A percentile compares a stretch with the other conserved stretches of the same genome.
phyloP scores from a whole-genome alignment of 2,888 invertebrate species.

The Choristoneura rosaceana region DNA sequence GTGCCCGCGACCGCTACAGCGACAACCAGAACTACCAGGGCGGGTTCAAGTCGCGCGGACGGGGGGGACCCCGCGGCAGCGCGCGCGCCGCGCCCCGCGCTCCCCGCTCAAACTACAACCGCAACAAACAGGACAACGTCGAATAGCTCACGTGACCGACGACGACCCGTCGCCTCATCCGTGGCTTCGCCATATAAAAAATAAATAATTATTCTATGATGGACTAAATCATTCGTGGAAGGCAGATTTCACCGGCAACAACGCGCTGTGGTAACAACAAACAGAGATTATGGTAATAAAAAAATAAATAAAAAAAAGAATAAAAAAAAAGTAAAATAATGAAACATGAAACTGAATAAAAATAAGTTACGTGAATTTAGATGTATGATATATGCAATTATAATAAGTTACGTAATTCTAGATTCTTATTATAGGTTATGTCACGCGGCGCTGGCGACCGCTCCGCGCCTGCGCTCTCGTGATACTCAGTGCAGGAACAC shows the following conservation, averaged over 20 bases:
- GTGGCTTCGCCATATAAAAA: conserved; percentile 54
- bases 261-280: conserved; percentile 84
- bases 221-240: conserved; percentile 86
- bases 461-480: conserved; percentile 65
- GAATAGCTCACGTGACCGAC: conserved; percentile 60
- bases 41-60: conserved; percentile 84
- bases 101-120: conserved; percentile 67
- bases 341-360: conserved; percentile 84
- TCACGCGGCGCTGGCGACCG: conserved; percentile 58
- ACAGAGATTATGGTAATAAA: conserved; percentile 86
- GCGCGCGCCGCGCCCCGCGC: conserved; percentile 63
- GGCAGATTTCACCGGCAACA: conserved; percentile 90
- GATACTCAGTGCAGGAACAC: conserved; percentile 78
- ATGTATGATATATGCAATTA: conserved; percentile 85
- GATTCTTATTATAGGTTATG: conserved; percentile 77
- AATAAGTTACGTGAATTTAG: conserved; percentile 84
- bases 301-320: conserved; percentile 66
- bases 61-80: conserved; percentile 67
- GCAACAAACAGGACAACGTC: conserved; percentile 70
- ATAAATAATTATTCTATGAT: conserved; percentile 54
- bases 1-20: conserved; percentile 81
- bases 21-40: conserved; percentile 82
- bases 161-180: conserved; percentile 49
- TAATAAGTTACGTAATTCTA: conserved; percentile 83
- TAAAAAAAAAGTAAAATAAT: conserved; percentile 86